Percentiles rank a stretch among this genome's conserved stretches.
Conservation (phyloP, 2,888 invertebrate species). For the Cylindroiulus punctatus region DNA sequence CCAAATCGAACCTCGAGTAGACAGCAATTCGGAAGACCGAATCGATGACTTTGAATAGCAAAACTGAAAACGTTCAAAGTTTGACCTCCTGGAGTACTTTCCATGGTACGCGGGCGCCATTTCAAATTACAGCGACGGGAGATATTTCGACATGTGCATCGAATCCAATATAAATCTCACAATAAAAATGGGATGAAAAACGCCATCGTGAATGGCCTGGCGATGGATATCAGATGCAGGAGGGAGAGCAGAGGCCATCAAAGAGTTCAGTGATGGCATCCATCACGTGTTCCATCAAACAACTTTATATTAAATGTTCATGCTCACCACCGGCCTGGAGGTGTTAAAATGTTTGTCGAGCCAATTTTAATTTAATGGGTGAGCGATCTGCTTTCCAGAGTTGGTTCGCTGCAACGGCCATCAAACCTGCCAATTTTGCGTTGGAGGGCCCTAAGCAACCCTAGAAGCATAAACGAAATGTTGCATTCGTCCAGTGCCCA, state of each 20-base stretch:
- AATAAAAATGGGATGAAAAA: background rate
- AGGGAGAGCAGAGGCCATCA: background rate
- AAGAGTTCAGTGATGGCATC: background rate
- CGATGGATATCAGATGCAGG: background rate
- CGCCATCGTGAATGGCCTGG: background rate
- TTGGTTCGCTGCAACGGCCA: background rate
- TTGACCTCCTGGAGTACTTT: background rate
- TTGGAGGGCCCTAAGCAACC: background rate
- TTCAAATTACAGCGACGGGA: background rate
- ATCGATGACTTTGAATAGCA: background rate
- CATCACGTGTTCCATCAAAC: background rate
- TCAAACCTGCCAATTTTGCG: background rate
- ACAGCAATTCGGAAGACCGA: background rate
- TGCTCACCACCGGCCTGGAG: background rate
- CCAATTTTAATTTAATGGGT: background rate
- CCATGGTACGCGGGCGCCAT: background rate
- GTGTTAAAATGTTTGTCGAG: background rate
- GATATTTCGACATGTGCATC: background rate
- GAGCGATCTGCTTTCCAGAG: background rate
- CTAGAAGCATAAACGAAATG: background rate
- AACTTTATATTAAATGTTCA: background rate
- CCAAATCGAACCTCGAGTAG: background rate
- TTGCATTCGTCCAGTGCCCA: background rate
- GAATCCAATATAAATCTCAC: constrained; percentile 1
- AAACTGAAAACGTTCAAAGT: background rate